These are phyloP conservation scores for Dorcus parallelipipedus DNA, from an alignment of 2,888 invertebrate species.

Conservation along the genomic window DNA sequence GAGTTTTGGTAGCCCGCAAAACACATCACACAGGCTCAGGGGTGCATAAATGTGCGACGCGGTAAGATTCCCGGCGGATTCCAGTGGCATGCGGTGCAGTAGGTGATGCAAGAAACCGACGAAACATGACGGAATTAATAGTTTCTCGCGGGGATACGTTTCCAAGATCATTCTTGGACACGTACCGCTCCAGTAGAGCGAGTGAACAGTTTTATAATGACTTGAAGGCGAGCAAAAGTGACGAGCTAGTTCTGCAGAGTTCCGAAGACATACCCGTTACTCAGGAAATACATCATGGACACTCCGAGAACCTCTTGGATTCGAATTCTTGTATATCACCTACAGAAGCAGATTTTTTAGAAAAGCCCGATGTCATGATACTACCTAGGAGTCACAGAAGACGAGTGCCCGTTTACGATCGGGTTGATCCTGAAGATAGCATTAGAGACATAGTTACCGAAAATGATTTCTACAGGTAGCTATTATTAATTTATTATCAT, in stretches of 20 bases:
- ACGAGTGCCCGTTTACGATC: slow-evolving; percentile 50
- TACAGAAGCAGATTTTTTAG: slow-evolving; percentile 38
- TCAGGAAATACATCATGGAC: slow-evolving; percentile 50
- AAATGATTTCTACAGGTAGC: slow-evolving; percentile 60
- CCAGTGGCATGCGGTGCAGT: neutral
- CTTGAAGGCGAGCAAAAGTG: slow-evolving; percentile 53
- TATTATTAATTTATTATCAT: neutral
- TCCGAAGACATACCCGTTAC: slow-evolving; percentile 44
- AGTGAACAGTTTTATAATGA: slow-evolving; percentile 47
- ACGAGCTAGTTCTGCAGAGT: slow-evolving; percentile 52
- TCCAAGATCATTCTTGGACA: slow-evolving; percentile 48
- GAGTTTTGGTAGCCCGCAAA: neutral
- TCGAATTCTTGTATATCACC: slow-evolving; percentile 38
- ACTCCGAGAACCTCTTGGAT: slow-evolving; percentile 48
- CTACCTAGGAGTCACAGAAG: slow-evolving; percentile 33
- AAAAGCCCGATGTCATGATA: slow-evolving; percentile 38
- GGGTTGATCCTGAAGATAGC: slow-evolving; percentile 61
- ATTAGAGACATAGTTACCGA: slow-evolving; percentile 61
- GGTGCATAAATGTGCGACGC: neutral
- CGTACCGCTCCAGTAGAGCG: slow-evolving; percentile 42
- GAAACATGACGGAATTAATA: slow-evolving; percentile 46
- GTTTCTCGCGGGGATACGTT: slow-evolving; percentile 49
- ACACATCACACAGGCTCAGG: neutral
- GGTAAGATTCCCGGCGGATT: neutral
- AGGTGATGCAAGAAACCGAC: neutral